Base-by-base conservation (phyloP, 2,888 invertebrate genomes). In the Drosophila paramelanica region DNA sequence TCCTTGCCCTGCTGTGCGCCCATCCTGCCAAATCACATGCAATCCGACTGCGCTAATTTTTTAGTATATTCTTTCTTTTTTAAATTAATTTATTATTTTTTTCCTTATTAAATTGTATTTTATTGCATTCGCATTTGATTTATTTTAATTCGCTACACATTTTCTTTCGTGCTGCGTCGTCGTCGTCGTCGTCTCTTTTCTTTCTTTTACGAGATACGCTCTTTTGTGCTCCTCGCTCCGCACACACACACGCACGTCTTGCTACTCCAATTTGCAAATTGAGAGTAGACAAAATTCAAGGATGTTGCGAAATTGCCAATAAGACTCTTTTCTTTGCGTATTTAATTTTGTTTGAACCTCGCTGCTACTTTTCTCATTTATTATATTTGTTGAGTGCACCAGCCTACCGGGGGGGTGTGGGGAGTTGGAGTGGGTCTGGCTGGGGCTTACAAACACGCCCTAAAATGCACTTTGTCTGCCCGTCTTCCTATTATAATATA, bases 1-100 rank as follows among this genome's bases (percentile, higher is more conserved):
- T 97, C 97, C 94, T 98, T 97, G 92, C 96, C 97, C 94, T 97
- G 97, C 94, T 97, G 97, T 92, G 97, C 97, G 93, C 97, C 97
- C 97, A 97, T 97, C 67, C 58, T 69, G 55, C 66, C 46, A 14
- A 69, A 78, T 76, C 70, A 76, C 76, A 78, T 76, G 74, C 77
- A 76, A 67, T 50, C 77, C 38, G 61, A 49, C 41, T 49, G 58
- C 77, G 61, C 67, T 62, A 6, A 25, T 53, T 39, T 56, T 17
- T 47, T 56, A 61, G 68, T 67, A 56, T 67, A 27, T 59, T 62
- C 56, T 53, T 41, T 39, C 17, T 17, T 41, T 14, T 41, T 13
- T n/a, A 1, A 36, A 31, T 47, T 14, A 11, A 36, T 27, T 42
- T 41, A 43, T 27, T 59, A 58, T 60, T 36, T 69, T 52, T 59